Conservation (phyloP, 2,797 vertebrate genomes). For the Adrianichthys oophorus region DNA sequence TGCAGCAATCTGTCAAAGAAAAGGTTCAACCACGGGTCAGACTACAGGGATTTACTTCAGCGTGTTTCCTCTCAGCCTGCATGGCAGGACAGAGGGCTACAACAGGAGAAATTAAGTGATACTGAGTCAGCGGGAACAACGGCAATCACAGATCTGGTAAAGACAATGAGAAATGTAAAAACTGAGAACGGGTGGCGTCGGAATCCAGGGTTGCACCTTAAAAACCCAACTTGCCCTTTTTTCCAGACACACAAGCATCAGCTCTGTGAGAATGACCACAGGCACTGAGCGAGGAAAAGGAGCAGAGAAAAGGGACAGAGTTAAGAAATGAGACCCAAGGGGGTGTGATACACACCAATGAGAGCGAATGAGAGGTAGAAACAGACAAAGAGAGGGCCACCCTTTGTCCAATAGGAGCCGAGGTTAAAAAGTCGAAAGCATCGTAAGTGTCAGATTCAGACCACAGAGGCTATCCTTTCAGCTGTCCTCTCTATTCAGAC, state of each 20-base stretch:
- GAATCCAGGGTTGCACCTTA: too few relatives aligned
- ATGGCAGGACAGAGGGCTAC: constrained; percentile 38
- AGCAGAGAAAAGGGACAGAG: constrained; percentile 40
- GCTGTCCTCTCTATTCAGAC: constrained; percentile 46
- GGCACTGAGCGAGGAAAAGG: constrained; percentile 61
- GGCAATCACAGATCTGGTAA: constrained; percentile 25
- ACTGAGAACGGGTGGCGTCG: too few relatives aligned
- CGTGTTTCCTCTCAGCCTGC: constrained; percentile 64
- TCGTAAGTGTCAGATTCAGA: constrained; percentile 64
- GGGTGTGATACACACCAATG: constrained; percentile 32
- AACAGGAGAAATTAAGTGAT: constrained; percentile 29
- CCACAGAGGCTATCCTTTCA: constrained; percentile 53
- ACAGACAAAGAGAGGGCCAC: constrained; percentile 22
- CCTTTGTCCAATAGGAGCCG: constrained; percentile 53
- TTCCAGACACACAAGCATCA: constrained; percentile 34
- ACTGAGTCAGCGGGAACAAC: constrained; percentile 25
- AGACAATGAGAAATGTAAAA: constrained; percentile 4
- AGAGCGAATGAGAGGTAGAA: constrained; percentile 46
- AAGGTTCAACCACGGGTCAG: constrained; percentile 77
- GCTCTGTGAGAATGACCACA: constrained; percentile 69
- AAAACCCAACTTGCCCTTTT: not conserved
- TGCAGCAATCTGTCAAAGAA: constrained; percentile 69
- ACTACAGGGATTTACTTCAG: constrained; percentile 50
- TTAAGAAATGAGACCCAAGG: not conserved
- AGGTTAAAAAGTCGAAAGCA: constrained; percentile 72